Base-by-base conservation (phyloP, 2,797 vertebrate species). In the Danio aesculapii region DNA sequence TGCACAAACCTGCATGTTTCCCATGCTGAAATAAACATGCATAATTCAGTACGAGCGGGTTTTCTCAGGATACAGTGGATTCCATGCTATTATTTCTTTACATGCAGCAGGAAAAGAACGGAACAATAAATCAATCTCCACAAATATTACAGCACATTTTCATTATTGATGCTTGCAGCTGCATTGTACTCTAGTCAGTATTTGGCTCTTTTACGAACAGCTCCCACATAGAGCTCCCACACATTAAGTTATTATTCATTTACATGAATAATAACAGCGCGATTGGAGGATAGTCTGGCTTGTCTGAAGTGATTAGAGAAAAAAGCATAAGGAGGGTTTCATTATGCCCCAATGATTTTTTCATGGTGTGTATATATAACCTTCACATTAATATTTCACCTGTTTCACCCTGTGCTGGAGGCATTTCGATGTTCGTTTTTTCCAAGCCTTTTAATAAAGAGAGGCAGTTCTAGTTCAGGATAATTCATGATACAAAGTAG, bases 351-450 rank as follows among this genome's bases (percentile, higher is more conserved):
- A 74, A 84, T 83, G n/a, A 74, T 79, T 79, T 70, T 84, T 86
- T 81, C 39, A 84, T 82, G 50, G 55, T 77, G 73, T 83, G 79
- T 77, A 82, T 77, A 84, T 79, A 84, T 84, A 82, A 85, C 63
- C 74, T 75, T 58, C 44, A n/a, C 19, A 75, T 87, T 52, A 84
- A 84, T 84, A 81, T 85, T 82, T 84, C 19, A 82, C 70, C 52
- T 61, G 80, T 77, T 75, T 85, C 71, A 81, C 63, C 74, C 70
- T 55, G 64, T 8, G 73, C 73, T 77, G 53, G 58, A 82, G 73
- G 82, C 75, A 82, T 30, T 84, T 81, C 57, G 2, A 13, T 58
- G 58, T 83, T 81, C 76, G 30, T 79, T 70, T 66, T 30, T 30
- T 30, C 75, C 55, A 41, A 75, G 74, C 70, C 66, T 75, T 77